These are phyloP conservation scores for Peromyscus melanophrys DNA, from an alignment of 2,797 vertebrate genomes.

Conservation along the genomic window DNA sequence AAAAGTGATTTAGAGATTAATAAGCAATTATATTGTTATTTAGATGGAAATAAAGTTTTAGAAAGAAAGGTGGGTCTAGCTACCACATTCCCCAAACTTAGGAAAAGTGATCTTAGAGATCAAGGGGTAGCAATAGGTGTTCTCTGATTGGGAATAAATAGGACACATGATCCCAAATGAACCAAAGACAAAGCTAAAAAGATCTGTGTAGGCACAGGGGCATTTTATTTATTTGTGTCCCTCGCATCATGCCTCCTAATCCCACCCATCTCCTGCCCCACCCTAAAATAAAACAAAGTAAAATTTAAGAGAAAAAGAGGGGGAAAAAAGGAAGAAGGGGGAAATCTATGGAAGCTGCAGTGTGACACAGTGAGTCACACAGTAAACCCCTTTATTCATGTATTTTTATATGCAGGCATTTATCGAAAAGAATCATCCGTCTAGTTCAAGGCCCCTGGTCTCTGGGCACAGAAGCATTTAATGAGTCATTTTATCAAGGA, in stretches of 20 bases:
- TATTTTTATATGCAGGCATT: background rate
- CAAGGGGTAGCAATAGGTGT: background rate
- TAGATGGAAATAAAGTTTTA: constrained; percentile 49
- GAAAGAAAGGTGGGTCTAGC: constrained; percentile 28
- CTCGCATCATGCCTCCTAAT: background rate
- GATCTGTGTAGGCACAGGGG: background rate
- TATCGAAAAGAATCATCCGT: background rate
- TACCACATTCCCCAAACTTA: background rate
- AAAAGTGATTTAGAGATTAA: constrained; percentile 18
- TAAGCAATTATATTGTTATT: background rate
- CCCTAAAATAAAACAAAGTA: background rate
- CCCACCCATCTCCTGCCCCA: background rate
- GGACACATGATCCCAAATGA: background rate
- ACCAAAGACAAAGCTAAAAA: constrained; percentile 17
- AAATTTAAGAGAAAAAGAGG: background rate
- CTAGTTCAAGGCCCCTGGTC: background rate
- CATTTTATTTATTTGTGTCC: background rate
- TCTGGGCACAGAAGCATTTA: background rate
- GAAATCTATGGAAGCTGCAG: background rate
- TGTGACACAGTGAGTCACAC: background rate
- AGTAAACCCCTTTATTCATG: background rate
- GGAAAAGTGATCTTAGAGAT: constrained; percentile 41
- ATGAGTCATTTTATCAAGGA: constrained; percentile 39
- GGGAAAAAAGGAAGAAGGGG: background rate
- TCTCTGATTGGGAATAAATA: constrained; percentile 9